Conservation (phyloP, 2,113 vertebrate species). For the Sigmodon hispidus region DNA sequence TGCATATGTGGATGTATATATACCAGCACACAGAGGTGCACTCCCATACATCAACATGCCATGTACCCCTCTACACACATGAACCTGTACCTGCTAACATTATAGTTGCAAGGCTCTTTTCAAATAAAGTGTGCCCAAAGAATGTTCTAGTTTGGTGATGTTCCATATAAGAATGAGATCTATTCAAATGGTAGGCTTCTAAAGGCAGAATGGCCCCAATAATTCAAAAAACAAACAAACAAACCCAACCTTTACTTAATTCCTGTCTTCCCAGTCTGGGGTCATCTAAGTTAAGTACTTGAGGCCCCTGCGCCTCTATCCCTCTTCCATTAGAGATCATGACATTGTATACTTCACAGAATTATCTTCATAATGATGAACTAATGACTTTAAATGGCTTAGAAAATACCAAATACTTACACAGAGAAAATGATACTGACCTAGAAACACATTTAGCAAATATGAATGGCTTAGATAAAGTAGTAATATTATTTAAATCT, state of each 20-base stretch:
- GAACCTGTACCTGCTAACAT: background rate
- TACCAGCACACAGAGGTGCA: background rate
- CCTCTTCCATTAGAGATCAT: background rate
- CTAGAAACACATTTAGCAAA: conserved; percentile 61
- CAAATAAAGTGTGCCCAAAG: background rate
- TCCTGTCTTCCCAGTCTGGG: background rate
- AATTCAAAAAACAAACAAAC: background rate
- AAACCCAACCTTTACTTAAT: conserved; percentile 30
- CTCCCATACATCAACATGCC: background rate
- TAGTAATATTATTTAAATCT: conserved; percentile 65
- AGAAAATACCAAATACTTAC: conserved; percentile 44
- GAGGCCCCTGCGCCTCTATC: background rate
- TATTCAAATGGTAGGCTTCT: background rate
- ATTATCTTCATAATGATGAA: conserved; percentile 48
- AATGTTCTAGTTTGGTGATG: background rate
- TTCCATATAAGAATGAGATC: background rate
- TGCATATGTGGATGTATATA: background rate
- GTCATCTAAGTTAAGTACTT: background rate
- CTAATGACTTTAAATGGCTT: conserved; percentile 29
- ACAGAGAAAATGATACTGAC: conserved; percentile 58
- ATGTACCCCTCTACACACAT: background rate
- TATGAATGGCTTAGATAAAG: conserved; percentile 60
- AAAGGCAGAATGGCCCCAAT: background rate
- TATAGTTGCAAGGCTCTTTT: background rate
- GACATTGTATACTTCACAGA: background rate